Evolutionary conservation across 2,888 invertebrate genomes (phyloP).

Genomic region (Dendrolimus houi): DNA sequence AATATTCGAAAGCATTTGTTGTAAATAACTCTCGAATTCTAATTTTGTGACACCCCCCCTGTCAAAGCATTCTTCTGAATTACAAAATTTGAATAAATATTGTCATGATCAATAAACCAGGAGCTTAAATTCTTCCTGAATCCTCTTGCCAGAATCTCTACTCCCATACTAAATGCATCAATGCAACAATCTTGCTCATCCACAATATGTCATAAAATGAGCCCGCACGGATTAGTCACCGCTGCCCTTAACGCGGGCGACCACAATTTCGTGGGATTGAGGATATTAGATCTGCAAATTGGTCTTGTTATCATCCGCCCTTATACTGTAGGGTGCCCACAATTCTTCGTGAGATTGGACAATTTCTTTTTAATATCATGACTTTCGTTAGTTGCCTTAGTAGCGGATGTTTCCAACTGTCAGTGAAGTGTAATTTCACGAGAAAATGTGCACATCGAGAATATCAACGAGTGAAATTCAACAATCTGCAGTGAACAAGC

Average conservation of each 20-base stretch:
- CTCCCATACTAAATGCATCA: background rate
- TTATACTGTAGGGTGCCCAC: conserved; percentile 29
- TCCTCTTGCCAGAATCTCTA: background rate
- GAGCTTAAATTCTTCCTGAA: background rate
- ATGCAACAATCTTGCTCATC: conserved; percentile 13
- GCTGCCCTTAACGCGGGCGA: conserved; percentile 26
- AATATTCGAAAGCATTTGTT: no score
- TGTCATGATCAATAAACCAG: background rate
- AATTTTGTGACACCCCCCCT: no score
- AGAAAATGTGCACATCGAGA: no score
- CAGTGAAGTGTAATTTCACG: no score
- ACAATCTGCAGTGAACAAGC: no score
- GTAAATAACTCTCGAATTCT: no score
- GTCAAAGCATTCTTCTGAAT: no score
- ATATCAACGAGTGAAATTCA: no score
- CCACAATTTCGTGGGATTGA: conserved; percentile 42
- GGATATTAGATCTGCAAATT: conserved; percentile 70
- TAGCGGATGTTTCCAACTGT: no score
- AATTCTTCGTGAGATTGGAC: background rate
- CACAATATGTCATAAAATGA: conserved; percentile 35
- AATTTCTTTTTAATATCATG: no score
- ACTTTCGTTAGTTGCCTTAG: no score
- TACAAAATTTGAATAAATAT: no score
- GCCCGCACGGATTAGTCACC: conserved; percentile 43
- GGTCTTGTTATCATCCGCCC: conserved; percentile 54